Conservation (phyloP, 2,113 vertebrate species). For the Ptilonorhynchus violaceus region DNA sequence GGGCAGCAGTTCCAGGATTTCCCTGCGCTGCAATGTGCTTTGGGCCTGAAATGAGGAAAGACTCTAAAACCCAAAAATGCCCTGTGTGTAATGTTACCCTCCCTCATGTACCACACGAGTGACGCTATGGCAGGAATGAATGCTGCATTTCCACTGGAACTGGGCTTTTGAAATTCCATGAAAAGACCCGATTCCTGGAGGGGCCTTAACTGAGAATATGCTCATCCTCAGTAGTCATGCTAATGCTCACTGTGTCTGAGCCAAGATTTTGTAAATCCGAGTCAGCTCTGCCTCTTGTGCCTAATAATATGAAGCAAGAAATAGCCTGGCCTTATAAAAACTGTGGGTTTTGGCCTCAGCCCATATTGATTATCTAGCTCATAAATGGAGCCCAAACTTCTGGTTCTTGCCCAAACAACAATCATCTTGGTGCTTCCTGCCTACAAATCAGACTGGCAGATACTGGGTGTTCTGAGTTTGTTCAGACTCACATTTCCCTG, state of each 20-base stretch:
- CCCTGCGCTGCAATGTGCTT: neutral
- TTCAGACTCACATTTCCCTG: neutral
- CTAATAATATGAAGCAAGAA: slow-evolving; percentile 45
- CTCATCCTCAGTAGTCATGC: neutral
- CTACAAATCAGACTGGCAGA: neutral
- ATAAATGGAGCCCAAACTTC: slow-evolving; percentile 22
- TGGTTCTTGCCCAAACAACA: slow-evolving; percentile 1
- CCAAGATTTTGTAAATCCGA: slow-evolving; percentile 21
- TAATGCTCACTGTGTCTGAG: neutral
- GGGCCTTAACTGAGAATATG: neutral
- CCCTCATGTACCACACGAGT: neutral
- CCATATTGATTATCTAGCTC: neutral
- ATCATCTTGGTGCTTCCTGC: neutral
- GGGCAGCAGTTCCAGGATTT: neutral
- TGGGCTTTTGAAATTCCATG: neutral
- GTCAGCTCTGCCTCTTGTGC: slow-evolving; percentile 28
- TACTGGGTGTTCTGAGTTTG: neutral
- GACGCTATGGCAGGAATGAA: neutral
- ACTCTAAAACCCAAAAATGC: neutral
- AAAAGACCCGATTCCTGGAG: neutral
- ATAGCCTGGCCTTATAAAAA: slow-evolving; percentile 31
- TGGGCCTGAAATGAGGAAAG: neutral
- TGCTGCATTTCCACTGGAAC: neutral
- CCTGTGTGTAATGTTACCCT: neutral
- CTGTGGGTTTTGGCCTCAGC: neutral